Percentiles rank a stretch among this genome's conserved stretches.
phyloP scores from a whole-genome alignment of 2,113 vertebrate genomes.

The Protobothrops mucrosquamatus region DNA sequence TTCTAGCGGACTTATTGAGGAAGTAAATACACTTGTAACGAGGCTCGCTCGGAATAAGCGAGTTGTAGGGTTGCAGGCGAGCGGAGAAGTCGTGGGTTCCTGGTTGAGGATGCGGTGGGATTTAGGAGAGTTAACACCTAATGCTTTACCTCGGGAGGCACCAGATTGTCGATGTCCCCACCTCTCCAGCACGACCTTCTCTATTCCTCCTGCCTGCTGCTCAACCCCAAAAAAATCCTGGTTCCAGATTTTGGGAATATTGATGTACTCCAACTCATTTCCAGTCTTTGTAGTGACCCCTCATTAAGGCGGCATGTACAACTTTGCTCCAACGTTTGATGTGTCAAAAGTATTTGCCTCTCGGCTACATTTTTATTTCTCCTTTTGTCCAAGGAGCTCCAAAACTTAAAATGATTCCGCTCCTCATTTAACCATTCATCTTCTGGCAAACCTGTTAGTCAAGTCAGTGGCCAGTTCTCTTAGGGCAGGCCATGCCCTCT shows the following conservation, averaged over 20 bases:
- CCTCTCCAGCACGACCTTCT: not conserved
- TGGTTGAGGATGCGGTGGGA: not conserved
- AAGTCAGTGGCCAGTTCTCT: not conserved
- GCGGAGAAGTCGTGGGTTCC: not conserved
- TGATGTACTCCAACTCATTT: not conserved
- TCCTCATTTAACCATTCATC: not conserved
- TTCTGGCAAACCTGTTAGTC: not conserved
- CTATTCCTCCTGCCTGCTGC: not conserved
- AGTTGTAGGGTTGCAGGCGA: not conserved
- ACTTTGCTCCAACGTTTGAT: not conserved
- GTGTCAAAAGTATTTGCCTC: not conserved
- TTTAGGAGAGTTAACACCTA: not conserved
- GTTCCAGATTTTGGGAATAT: not conserved
- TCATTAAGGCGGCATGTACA: not conserved
- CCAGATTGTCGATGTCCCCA: not conserved
- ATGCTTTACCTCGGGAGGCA: not conserved
- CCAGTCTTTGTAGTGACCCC: not conserved
- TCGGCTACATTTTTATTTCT: not conserved
- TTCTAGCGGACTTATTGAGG: not conserved
- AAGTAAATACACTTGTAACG: not conserved
- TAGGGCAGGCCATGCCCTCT: not conserved
- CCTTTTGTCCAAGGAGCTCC: not conserved
- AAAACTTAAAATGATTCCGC: not conserved
- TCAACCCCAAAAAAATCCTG: not conserved
- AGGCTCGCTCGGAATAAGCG: not conserved